A percentile compares a stretch with the other conserved stretches of the same genome.
Evolutionary conservation across 2,113 vertebrate species (phyloP).

Genomic region (Pseudopodoces humilis): DNA sequence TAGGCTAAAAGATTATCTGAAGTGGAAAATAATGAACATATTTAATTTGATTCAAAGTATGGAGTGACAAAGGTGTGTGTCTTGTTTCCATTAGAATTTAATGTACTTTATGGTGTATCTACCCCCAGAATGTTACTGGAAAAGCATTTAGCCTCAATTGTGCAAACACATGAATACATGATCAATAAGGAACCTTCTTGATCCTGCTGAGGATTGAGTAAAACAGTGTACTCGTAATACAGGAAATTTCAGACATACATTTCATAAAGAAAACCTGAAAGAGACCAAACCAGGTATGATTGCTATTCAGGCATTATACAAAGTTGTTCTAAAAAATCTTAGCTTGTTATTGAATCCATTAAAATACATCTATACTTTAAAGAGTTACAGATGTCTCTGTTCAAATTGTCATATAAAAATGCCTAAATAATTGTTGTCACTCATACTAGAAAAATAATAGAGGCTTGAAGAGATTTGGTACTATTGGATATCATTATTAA

Average conservation of each 20-base stretch:
- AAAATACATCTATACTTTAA: not conserved
- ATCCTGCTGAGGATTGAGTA: not conserved
- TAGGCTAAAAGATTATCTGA: not conserved
- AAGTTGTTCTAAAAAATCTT: not conserved
- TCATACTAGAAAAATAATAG: not conserved
- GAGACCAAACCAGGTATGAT: not conserved
- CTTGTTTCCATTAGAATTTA: not conserved
- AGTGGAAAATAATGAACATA: not conserved
- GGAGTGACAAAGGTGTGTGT: not conserved
- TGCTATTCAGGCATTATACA: not conserved
- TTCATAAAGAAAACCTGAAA: not conserved
- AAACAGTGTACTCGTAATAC: not conserved
- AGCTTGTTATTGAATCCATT: not conserved
- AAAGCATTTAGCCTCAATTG: not conserved
- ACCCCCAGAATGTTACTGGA: not conserved
- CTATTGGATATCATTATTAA: not conserved
- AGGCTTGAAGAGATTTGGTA: not conserved
- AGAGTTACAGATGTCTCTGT: not conserved
- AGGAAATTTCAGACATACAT: not conserved
- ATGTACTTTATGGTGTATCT: not conserved
- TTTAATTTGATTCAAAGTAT: not conserved
- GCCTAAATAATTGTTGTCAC: not conserved
- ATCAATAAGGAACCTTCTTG: not conserved
- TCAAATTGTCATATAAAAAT: not conserved
- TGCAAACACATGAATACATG: not conserved